Evolutionary conservation across 37 sponge, comb jelly and placozoan species (phyloP).

Genomic region (Ephydatia muelleri): DNA sequence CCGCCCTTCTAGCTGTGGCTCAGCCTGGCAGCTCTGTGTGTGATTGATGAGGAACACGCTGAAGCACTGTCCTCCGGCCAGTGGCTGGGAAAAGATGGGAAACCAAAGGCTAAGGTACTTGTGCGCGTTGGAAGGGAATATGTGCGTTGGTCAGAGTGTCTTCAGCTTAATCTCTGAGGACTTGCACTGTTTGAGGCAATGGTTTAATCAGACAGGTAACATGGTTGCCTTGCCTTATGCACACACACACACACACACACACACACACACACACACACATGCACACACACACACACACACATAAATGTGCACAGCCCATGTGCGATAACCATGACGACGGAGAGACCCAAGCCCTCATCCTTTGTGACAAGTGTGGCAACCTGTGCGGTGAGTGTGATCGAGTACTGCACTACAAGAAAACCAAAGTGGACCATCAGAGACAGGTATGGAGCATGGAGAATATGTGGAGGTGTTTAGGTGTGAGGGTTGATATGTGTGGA

Average conservation of each 20-base stretch:
- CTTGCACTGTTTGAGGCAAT: neutral
- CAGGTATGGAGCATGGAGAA: slow-evolving; percentile 38
- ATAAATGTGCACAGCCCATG: slow-evolving; percentile 55
- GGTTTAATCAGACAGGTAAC: too few relatives aligned
- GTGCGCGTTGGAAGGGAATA: neutral
- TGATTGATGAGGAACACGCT: slow-evolving; percentile 86
- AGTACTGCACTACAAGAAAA: slow-evolving; percentile 83
- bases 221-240: neutral
- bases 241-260: neutral
- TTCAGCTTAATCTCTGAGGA: neutral
- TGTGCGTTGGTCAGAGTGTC: neutral
- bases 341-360: slow-evolving; percentile 85
- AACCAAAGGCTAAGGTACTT: slow-evolving; percentile 66
- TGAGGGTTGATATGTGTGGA: neutral
- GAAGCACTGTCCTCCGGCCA: slow-evolving; percentile 92
- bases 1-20: slow-evolving; percentile 77
- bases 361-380: slow-evolving; percentile 93
- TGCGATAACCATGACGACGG: slow-evolving; percentile 99
- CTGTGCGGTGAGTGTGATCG: slow-evolving; percentile 98
- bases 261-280: neutral
- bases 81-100: slow-evolving; percentile 77
- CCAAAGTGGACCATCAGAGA: slow-evolving; percentile 75
- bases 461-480: neutral
- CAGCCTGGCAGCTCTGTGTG: slow-evolving; percentile 93
- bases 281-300: neutral